Base-by-base conservation (phyloP, 2,113 vertebrate genomes). In the Perca flavescens region DNA sequence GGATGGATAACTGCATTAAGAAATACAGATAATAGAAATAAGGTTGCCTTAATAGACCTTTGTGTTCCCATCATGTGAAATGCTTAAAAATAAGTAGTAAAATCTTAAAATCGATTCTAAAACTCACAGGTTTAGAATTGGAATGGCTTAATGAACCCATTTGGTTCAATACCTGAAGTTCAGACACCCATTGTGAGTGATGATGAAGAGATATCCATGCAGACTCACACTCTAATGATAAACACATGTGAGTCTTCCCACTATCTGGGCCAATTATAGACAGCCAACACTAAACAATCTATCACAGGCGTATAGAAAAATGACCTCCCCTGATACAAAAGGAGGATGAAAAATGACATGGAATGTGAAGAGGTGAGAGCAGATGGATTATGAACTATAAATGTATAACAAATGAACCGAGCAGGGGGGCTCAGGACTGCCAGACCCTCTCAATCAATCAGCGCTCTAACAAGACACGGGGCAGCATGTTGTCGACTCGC, bases 321-420 rank as follows among this genome's bases (percentile, higher is more conserved):
- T 68, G 79, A 80, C 77, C 82, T 66, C 65, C 73, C 31, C 77
- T 64, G 77, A 86, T 81, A 91, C 88, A 91, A 88, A 88, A 84
- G 75, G 64, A 75, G 68, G 43, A 84, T 90, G 91, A 94, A 77
- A 91, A 92, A 91, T 85, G 17, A 72, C 34, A 34, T 4, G n/a
- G 49, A 88, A 82, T 28, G 81, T 77, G 89, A 77, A 34, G 86
- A 88, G 87, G 84, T 90, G 89, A 69, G 82, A 89, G 88, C 90
- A 93, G 93, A 94, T 92, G 92, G 91, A 94, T 93, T 86, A 90
- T 89, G 90, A 93, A 91, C 88, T 91, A 90, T 90, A 87, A 91
- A 87, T 88, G 84, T 92, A 54, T 85, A 90, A 93, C 90, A 91
- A 92, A 93, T 92, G 90, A 92, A 89, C 53, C 36, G 58, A 86